Base-by-base conservation (phyloP, 2,113 vertebrate species). In the Tachuris rubrigastra region DNA sequence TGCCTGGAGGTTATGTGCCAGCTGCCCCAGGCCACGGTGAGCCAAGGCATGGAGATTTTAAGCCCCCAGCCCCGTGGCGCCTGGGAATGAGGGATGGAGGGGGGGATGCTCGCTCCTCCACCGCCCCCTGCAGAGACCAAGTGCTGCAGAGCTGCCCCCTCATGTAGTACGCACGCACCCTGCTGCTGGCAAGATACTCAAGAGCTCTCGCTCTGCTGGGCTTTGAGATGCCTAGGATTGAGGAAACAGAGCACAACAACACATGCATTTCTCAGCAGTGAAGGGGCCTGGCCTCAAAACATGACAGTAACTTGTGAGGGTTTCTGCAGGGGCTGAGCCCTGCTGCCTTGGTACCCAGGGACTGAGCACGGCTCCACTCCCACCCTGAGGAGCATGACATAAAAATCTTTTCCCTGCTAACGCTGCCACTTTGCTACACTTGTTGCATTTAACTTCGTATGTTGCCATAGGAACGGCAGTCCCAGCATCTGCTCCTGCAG, bases 381-480 rank as follows among this genome's bases (percentile, higher is more conserved):
- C 67, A 41, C n/a, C 9, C 31, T 3, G 44, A 31, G 72, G 10
- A 55, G 30, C 1, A 3, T 9, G 63, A 49, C 35, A 21, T 1
- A 8, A 39, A 69, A 66, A 41, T n/a, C n/a, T n/a, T n/a, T n/a
- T 49, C 65, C 39, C 58, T 59, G 67, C 67, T 15, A 28, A 33
- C 0, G 1, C 65, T 4, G 35, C 65, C 88, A 19, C 3, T 0
- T 37, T 56, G 23, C 41, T 79, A 94, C 79, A 86, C 88, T 65
- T 79, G 82, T 77, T 88, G 90, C 75, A 14, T 65, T 44, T 10
- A 33, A 59, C 63, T 85, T 72, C 1, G 0, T 28, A 2, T n/a
- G 92, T 94, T 95, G 68, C 76, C 90, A 93, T 93, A 80, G 96
- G 72, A 96, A 94, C 95, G 49, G 53, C 68, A 95, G 85, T 85